phyloP scores from a whole-genome alignment of 64 coral and sea anemone species.

The Montipora foliosa region DNA sequence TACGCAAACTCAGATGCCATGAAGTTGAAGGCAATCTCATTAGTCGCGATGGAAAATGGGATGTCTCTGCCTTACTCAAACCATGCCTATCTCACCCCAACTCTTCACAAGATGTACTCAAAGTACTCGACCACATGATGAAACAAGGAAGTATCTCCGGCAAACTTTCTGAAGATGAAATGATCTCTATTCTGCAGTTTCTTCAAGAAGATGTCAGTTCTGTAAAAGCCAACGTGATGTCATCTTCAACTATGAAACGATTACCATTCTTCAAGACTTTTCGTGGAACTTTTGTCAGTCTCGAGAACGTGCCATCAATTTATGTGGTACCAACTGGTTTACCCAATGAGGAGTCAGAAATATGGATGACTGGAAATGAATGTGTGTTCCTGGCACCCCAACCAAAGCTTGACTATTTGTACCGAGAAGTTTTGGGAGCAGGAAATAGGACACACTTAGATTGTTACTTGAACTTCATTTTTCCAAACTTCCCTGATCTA shows the following conservation, averaged over 20 bases:
- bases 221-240: not conserved
- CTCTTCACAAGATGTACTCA: slow-evolving; percentile 69
- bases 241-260: slow-evolving; percentile 41
- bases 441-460: slow-evolving; percentile 59
- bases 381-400: slow-evolving; percentile 75
- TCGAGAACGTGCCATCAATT: slow-evolving; percentile 58
- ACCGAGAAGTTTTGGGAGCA: slow-evolving; percentile 60
- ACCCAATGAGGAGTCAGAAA: slow-evolving; percentile 60
- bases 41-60: not conserved
- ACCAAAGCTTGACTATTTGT: slow-evolving; percentile 51
- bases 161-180: slow-evolving; percentile 45
- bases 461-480: slow-evolving; percentile 90
- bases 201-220: slow-evolving; percentile 60
- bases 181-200: slow-evolving; percentile 70
- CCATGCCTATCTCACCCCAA: slow-evolving; percentile 69
- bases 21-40: slow-evolving; percentile 67
- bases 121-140: slow-evolving; percentile 70
- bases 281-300: slow-evolving; percentile 47
- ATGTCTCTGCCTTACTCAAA: slow-evolving; percentile 43
- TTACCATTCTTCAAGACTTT: slow-evolving; percentile 91
- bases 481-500: too few relatives aligned
- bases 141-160: slow-evolving; percentile 38
- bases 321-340: slow-evolving; percentile 69
- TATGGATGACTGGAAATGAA: slow-evolving; percentile 70
- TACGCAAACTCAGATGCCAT: slow-evolving; percentile 57